These are phyloP conservation scores for Drosophila ambigua DNA, from an alignment of 1,140 invertebrate genomes.

Conservation along the genomic window DNA sequence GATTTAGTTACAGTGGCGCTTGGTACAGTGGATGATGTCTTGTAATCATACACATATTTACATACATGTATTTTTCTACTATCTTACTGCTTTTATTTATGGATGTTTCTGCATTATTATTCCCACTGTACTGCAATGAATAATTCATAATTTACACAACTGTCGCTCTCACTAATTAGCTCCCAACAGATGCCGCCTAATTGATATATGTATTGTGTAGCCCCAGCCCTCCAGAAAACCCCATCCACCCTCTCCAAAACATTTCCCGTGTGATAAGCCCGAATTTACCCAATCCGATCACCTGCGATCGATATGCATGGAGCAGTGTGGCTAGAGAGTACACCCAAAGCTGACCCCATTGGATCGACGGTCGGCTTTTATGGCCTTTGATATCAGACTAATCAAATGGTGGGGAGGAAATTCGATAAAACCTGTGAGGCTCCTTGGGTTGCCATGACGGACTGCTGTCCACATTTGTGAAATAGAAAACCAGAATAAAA, in stretches of 20 bases:
- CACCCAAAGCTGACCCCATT: constrained; percentile 27
- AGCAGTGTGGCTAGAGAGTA: neutral
- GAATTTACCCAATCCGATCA: constrained; percentile 29
- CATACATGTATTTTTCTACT: too few species aligned
- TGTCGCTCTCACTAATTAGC: constrained; percentile 45
- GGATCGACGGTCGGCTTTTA: constrained; percentile 48
- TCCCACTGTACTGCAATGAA: constrained; percentile 16
- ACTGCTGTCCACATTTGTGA: constrained; percentile 65
- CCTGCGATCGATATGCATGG: constrained; percentile 40
- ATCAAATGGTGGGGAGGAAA: constrained; percentile 53
- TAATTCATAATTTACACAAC: constrained; percentile 34
- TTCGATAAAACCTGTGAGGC: constrained; percentile 58
- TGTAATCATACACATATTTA: neutral
- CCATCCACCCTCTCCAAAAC: neutral
- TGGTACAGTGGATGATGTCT: constrained; percentile 21
- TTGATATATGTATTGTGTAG: constrained; percentile 30
- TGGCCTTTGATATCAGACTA: constrained; percentile 76
- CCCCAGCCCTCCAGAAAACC: neutral
- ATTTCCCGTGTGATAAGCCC: constrained; percentile 43
- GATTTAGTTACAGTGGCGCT: constrained; percentile 4
- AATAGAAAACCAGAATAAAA: constrained; percentile 31
- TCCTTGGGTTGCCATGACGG: constrained; percentile 50
- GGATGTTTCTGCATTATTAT: neutral
- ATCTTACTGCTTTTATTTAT: too few species aligned
- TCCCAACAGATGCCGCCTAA: constrained; percentile 42